phyloP scores from a whole-genome alignment of 2,888 invertebrate genomes.

The Timema podura region DNA sequence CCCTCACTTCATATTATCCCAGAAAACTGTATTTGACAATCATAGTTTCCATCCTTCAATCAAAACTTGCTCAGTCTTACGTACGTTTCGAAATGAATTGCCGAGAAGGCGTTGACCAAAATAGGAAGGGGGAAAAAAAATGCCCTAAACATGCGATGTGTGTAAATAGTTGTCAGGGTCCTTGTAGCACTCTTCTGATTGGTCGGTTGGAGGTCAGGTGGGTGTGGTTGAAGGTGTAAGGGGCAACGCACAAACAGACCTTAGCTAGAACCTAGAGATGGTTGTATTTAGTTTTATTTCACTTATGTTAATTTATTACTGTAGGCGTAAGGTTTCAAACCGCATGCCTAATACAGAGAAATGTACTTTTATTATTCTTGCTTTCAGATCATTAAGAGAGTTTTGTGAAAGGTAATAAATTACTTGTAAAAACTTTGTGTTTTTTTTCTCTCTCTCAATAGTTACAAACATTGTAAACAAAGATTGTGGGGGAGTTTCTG shows the following conservation, averaged over 20 bases:
- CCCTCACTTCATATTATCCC: no score
- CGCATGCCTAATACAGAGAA: no score
- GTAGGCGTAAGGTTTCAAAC: background rate
- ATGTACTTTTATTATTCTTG: no score
- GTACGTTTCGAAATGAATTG: constrained; percentile 15
- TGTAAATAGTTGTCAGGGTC: constrained; percentile 17
- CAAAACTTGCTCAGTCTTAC: background rate
- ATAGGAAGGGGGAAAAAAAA: background rate
- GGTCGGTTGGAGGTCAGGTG: constrained; percentile 10
- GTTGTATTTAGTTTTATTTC: background rate
- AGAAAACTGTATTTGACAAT: no score
- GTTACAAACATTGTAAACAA: no score
- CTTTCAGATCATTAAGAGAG: no score
- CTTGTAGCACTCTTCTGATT: background rate
- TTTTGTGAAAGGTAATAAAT: no score
- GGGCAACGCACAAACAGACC: constrained; percentile 3
- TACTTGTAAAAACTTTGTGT: no score
- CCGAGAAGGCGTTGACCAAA: constrained; percentile 10
- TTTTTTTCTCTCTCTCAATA: no score
- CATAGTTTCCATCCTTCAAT: background rate
- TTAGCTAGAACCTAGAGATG: no score
- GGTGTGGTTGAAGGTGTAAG: background rate
- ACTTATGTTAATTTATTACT: constrained; percentile 15
- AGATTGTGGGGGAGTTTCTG: no score
- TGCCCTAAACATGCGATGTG: constrained; percentile 3